phyloP scores from a whole-genome alignment of 2,797 vertebrate species.

The Spea hammondii region DNA sequence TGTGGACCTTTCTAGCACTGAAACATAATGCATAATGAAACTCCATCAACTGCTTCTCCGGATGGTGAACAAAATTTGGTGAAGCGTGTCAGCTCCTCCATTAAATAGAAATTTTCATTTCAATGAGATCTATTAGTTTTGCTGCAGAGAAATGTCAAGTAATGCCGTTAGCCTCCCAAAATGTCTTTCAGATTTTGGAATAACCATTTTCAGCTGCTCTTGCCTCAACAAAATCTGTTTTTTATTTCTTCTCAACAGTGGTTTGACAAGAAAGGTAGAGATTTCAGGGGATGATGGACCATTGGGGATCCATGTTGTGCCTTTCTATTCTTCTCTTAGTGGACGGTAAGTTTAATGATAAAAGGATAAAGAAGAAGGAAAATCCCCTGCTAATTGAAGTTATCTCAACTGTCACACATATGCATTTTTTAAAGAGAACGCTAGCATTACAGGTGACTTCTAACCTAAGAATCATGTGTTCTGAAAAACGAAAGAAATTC shows the following conservation, averaged over 20 bases:
- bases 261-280: slow-evolving; percentile 85
- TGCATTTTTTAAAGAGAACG: too few relatives aligned
- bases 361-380: too few relatives aligned
- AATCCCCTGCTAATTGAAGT: too few relatives aligned
- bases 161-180: slow-evolving; percentile 45
- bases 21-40: slow-evolving; percentile 46
- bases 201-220: slow-evolving; percentile 28
- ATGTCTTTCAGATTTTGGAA: slow-evolving; percentile 37
- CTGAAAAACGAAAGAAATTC: too few relatives aligned
- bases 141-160: slow-evolving; percentile 51
- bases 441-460: too few relatives aligned
- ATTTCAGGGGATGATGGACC: slow-evolving; percentile 88
- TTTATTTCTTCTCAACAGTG: slow-evolving; percentile 64
- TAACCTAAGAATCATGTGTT: too few relatives aligned
- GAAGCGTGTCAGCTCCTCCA: slow-evolving; percentile 49
- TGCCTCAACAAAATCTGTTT: slow-evolving; percentile 48
- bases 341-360: slow-evolving; percentile 79
- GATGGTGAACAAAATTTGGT: slow-evolving; percentile 48
- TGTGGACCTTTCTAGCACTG: slow-evolving; percentile 40
- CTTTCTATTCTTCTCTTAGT: slow-evolving; percentile 91
- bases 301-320: slow-evolving; percentile 91
- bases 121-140: slow-evolving; percentile 51
- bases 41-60: slow-evolving; percentile 34
- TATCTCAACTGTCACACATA: too few relatives aligned
- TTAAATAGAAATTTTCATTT: slow-evolving; percentile 51